Base-by-base conservation (phyloP, 2,888 invertebrate species). In the Oscheius sp. region DNA sequence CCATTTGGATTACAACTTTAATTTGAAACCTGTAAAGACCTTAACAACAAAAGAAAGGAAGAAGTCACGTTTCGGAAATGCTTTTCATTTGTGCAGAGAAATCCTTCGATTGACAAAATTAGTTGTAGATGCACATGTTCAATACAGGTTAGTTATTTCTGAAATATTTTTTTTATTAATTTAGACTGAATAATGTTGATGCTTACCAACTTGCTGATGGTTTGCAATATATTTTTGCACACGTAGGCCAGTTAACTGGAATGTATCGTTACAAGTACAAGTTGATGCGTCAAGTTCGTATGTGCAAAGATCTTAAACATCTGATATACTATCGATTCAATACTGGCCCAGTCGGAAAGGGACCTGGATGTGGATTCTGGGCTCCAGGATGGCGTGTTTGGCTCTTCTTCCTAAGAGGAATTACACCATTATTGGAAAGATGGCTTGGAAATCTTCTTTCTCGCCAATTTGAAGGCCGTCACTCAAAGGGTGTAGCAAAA, bases 221-320 rank as follows among this genome's bases (percentile, higher is more conserved):
- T 10, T 89, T 99, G 42, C 98, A 99, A 88, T 99, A 99, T 88
- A 95, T 98, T 74, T 99, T 99, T 88, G 95, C 98, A 0, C 98
- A 99, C 86, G 97, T 99, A 8, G 98, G 98, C 0, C 98, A 99
- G 88, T 89, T 99, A 71, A 99, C 98, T 0, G 98, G 98, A 87
- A 98, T 98, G 98, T 98, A 98, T 89, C 91, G 98, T 34, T 84
- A 84, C 77, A 89, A 89, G 81, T 86, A 86, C 80, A 86, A 86
- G 71, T 70, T 86, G 53, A 86, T 86, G 86, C 73, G 86, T 67
- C 86, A 85, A 71, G 86, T 86, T 10, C 90, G 98, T 61, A 99
- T 99, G 98, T 99, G 98, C 90, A 99, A 99, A 89, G 98, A 99
- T 89, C 89, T 99, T 82, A 99, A 99, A 87, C 98, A 99, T 91